A percentile compares a stretch with the other conserved stretches of the same genome.
These are phyloP conservation scores for Ochlodes sylvanus DNA, from an alignment of 2,888 invertebrate species.

Conservation along the genomic window DNA sequence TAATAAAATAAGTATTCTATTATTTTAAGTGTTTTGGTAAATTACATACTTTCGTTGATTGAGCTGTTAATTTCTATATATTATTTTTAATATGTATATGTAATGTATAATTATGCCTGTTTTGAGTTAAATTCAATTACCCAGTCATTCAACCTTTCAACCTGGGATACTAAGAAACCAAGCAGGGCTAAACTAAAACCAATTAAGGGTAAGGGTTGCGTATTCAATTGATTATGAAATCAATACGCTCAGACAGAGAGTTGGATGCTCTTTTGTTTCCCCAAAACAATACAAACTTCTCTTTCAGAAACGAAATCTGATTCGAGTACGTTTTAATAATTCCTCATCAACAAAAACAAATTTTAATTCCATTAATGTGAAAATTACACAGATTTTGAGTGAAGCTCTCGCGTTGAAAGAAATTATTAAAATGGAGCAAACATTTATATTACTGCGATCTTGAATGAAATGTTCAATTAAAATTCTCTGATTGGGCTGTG, in stretches of 20 bases:
- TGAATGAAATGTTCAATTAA: constrained; percentile 47
- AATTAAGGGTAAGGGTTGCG: no score
- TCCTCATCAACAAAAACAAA: constrained; percentile 12
- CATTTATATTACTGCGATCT: constrained; percentile 27
- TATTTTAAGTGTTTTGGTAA: no score
- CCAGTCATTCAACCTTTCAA: no score
- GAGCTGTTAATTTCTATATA: no score
- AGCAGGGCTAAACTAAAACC: no score
- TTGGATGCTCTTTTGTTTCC: not conserved
- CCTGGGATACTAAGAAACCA: no score
- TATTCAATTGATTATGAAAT: not conserved
- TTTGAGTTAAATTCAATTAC: no score
- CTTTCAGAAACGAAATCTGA: constrained; percentile 2
- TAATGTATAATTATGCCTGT: no score
- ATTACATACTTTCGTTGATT: no score
- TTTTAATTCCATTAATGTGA: constrained; percentile 17
- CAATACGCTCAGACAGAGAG: not conserved
- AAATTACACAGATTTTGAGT: constrained; percentile 6
- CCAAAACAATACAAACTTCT: not conserved
- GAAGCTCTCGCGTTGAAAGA: constrained; percentile 2
- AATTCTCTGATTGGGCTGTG: constrained; percentile 48
- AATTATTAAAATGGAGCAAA: constrained; percentile 30
- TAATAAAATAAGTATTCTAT: no score
- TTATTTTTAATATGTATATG: no score
- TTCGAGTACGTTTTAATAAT: not conserved